phyloP scores from a whole-genome alignment of 2,797 vertebrate species.

The Potorous gilbertii region DNA sequence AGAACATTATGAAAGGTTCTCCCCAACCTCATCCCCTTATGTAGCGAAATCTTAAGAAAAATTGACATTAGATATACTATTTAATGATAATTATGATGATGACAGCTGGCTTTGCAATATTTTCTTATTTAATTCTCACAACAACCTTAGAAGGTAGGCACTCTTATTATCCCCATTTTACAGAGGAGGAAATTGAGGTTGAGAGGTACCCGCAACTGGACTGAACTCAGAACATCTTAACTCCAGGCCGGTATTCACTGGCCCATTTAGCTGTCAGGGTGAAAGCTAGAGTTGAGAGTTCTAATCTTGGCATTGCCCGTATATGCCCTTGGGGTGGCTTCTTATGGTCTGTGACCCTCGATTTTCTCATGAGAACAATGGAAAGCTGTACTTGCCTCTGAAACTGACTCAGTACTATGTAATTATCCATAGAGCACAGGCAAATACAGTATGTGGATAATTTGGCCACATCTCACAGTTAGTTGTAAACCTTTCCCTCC shows the following conservation, averaged over 20 bases:
- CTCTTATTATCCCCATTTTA: not conserved
- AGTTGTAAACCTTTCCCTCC: not conserved
- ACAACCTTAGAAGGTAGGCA: not conserved
- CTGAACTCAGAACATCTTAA: not conserved
- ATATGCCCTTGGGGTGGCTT: not conserved
- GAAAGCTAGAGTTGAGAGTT: not conserved
- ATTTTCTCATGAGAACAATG: not conserved
- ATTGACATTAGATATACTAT: not conserved
- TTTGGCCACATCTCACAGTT: not conserved
- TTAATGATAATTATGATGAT: not conserved
- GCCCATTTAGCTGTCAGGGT: not conserved
- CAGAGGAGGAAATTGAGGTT: not conserved
- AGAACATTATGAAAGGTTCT: not conserved
- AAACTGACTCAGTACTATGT: not conserved
- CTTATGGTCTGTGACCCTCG: not conserved
- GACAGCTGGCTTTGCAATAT: not conserved
- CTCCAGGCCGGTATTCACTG: not conserved
- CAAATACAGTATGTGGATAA: not conserved
- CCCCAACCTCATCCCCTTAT: not conserved
- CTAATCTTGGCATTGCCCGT: not conserved
- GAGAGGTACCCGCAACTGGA: not conserved
- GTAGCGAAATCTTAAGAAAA: not conserved
- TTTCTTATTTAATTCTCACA: not conserved
- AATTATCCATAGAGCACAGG: not conserved
- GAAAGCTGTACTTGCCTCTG: not conserved